phyloP scores from a whole-genome alignment of 1,140 invertebrate genomes.

The Cotesia glomerata region DNA sequence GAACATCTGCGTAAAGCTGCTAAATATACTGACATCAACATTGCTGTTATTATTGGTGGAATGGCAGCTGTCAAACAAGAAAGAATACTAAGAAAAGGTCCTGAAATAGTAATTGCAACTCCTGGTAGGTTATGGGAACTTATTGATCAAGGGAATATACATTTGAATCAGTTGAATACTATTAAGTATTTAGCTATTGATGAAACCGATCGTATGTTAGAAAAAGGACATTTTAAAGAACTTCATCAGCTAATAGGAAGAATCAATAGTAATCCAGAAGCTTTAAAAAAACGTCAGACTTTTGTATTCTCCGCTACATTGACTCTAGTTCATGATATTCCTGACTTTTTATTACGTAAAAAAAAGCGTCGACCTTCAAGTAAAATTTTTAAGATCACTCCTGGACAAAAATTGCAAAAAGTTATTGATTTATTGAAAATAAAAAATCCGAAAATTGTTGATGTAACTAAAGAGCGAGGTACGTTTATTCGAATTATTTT shows the following conservation, averaged over 20 bases:
- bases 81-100: conserved; percentile 78
- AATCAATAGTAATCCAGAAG: conserved; percentile 74
- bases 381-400: conserved; percentile 72
- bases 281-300: conserved; percentile 77
- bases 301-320: conserved; percentile 98
- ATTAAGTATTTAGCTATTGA: conserved; percentile 91
- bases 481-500: conserved; percentile 7
- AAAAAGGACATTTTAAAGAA: conserved; percentile 96
- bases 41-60: conserved; percentile 87
- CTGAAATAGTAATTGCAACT: conserved; percentile 95
- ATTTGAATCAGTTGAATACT: conserved; percentile 73
- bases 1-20: conserved; percentile 82
- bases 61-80: conserved; percentile 91
- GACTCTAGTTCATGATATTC: conserved; percentile 85
- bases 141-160: conserved; percentile 76
- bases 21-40: conserved; percentile 79
- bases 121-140: conserved; percentile 96
- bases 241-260: conserved; percentile 80
- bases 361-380: conserved; percentile 62
- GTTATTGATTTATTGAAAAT: conserved; percentile 80
- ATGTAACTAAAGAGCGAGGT: conserved; percentile 82
- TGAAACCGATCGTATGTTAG: conserved; percentile 98
- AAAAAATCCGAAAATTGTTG: conserved; percentile 90
- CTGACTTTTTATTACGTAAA: conserved; percentile 75
- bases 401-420: conserved; percentile 74